Percentiles rank a stretch among this genome's conserved stretches.
phyloP scores from a whole-genome alignment of 1,140 invertebrate genomes.

The Planococcus citri region DNA sequence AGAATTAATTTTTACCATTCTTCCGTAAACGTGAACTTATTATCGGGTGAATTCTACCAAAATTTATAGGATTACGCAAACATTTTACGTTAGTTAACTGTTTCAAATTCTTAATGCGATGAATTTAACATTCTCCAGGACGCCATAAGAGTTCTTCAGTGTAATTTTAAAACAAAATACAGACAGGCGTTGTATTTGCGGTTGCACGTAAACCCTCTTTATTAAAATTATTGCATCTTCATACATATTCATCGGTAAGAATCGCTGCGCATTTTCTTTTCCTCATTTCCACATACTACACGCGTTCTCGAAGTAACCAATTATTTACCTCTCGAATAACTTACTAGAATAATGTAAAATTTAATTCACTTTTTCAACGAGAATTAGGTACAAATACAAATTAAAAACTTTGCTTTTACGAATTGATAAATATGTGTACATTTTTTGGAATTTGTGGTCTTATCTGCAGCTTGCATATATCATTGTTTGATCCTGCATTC shows the following conservation, averaged over 20 bases:
- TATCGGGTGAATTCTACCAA: background rate
- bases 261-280: conserved; percentile 20
- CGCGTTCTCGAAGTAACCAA: conserved; percentile 8
- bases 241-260: conserved; percentile 10
- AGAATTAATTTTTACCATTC: too few species aligned
- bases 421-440: too few species aligned
- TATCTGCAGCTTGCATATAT: too few species aligned
- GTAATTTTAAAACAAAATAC: conserved; percentile 20
- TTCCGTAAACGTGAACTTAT: background rate
- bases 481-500: too few species aligned
- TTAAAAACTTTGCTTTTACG: background rate
- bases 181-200: conserved; percentile 15
- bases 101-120: conserved; percentile 10
- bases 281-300: conserved; percentile 18
- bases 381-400: conserved; percentile 17
- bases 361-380: conserved; percentile 12
- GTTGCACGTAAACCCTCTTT: conserved; percentile 18
- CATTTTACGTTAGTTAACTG: background rate
- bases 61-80: background rate
- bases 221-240: conserved; percentile 20
- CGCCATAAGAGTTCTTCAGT: conserved; percentile 13
- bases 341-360: conserved; percentile 10
- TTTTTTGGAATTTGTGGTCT: too few species aligned
- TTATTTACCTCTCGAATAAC: conserved; percentile 14
- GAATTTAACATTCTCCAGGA: conserved; percentile 13